Percentiles rank a stretch among this genome's conserved stretches.
phyloP scores from a whole-genome alignment of 2,113 vertebrate species.

The Coregonus clupeaformis region DNA sequence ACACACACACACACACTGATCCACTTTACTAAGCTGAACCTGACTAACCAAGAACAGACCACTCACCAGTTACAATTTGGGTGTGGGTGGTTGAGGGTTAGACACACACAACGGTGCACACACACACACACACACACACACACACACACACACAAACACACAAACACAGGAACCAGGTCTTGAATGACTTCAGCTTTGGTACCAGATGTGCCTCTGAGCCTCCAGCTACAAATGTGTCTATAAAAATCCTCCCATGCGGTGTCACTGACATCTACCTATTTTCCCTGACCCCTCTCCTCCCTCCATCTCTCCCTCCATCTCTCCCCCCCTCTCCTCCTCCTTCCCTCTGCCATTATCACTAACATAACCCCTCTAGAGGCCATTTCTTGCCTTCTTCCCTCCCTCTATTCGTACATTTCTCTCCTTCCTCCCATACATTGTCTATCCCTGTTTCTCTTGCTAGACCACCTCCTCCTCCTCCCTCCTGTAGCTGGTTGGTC shows the following conservation, averaged over 20 bases:
- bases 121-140: slow-evolving; percentile 35
- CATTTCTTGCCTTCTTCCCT: slow-evolving; percentile 34
- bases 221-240: slow-evolving; percentile 41
- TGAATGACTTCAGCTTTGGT: slow-evolving; percentile 57
- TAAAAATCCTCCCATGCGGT: background rate
- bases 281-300: background rate
- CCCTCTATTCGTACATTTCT: slow-evolving; percentile 13
- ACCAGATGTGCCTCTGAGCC: slow-evolving; percentile 62
- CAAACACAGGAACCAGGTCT: slow-evolving; percentile 28
- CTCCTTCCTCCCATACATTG: background rate
- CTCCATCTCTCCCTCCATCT: background rate
- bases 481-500: background rate
- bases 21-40: slow-evolving; percentile 59
- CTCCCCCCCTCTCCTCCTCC: background rate
- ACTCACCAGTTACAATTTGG: slow-evolving; percentile 47
- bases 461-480: background rate
- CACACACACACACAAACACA: slow-evolving; percentile 22
- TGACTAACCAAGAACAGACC: slow-evolving; percentile 54
- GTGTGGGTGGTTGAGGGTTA: slow-evolving; percentile 22
- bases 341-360: slow-evolving; percentile 23
- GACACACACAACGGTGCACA: slow-evolving; percentile 10
- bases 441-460: background rate
- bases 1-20: slow-evolving; percentile 34
- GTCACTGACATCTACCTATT: background rate
- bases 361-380: background rate